Conservation (phyloP, 2,797 vertebrate species). For the Myripristis murdjan region DNA sequence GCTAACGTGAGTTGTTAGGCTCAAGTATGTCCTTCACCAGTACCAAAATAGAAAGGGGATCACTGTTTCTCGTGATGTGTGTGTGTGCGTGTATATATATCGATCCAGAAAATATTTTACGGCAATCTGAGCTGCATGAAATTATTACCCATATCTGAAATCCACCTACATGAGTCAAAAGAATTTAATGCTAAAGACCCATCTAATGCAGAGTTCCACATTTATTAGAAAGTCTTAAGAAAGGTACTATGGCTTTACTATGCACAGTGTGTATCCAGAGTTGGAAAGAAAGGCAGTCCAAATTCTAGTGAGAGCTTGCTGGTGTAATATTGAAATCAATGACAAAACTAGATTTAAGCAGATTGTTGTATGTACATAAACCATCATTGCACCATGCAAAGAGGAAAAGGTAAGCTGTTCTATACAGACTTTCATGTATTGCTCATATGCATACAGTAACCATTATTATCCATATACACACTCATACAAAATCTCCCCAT, state of each 20-base stretch:
- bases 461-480: conserved; percentile 45
- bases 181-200: conserved; percentile 23
- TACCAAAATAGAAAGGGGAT: too few relatives aligned
- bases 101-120: background rate
- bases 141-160: background rate
- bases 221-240: conserved; percentile 77
- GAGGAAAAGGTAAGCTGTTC: conserved; percentile 41
- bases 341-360: conserved; percentile 2
- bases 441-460: conserved; percentile 43
- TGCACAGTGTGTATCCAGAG: conserved; percentile 54
- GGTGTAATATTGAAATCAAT: conserved; percentile 8
- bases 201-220: conserved; percentile 56
- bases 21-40: too few relatives aligned
- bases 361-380: conserved; percentile 50
- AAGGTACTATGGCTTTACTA: conserved; percentile 58
- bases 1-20: too few relatives aligned
- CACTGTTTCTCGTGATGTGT: too few relatives aligned
- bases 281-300: conserved; percentile 46
- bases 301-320: conserved; percentile 34
- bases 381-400: conserved; percentile 34
- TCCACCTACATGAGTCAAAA: background rate
- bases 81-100: background rate
- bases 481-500: conserved; percentile 45
- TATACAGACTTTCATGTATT: conserved; percentile 51
- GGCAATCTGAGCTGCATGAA: too few relatives aligned